Conservation (phyloP, 2,113 vertebrate species). For the Mohoua ochrocephala region DNA sequence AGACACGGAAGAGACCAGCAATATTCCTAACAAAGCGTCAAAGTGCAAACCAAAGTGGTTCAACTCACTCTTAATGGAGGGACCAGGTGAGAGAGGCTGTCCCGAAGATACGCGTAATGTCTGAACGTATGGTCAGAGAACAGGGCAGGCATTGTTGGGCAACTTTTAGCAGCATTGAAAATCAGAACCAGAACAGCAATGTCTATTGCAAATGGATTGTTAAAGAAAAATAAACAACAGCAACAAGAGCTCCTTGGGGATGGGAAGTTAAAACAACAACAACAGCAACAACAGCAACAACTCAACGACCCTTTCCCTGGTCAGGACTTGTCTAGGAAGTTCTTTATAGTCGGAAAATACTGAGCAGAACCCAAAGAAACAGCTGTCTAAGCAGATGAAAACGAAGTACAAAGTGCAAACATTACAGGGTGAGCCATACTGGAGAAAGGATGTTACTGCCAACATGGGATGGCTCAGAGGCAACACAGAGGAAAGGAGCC, state of each 20-base stretch:
- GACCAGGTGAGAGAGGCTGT: constrained; percentile 95
- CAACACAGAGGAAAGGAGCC: neutral
- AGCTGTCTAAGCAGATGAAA: neutral
- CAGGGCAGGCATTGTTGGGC: constrained; percentile 92
- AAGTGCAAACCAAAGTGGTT: neutral
- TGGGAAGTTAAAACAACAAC: neutral
- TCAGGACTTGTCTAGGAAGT: neutral
- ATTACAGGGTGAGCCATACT: neutral
- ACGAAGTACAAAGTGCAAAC: neutral
- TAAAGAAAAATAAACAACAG: constrained; percentile 26
- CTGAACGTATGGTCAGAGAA: constrained; percentile 97
- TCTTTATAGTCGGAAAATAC: neutral
- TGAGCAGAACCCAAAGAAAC: neutral
- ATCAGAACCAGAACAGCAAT: constrained; percentile 95
- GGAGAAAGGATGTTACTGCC: neutral
- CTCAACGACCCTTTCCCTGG: neutral
- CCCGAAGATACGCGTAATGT: constrained; percentile 93
- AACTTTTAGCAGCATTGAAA: constrained; percentile 93
- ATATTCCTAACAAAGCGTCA: fast-evolving
- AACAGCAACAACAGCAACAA: neutral
- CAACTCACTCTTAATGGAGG: constrained; percentile 85
- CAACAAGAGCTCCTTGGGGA: neutral
- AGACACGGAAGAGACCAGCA: neutral
- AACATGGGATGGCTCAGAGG: neutral
- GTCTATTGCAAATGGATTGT: constrained; percentile 70